Conservation (phyloP, 2,113 vertebrate genomes). For the Trinectes maculatus region DNA sequence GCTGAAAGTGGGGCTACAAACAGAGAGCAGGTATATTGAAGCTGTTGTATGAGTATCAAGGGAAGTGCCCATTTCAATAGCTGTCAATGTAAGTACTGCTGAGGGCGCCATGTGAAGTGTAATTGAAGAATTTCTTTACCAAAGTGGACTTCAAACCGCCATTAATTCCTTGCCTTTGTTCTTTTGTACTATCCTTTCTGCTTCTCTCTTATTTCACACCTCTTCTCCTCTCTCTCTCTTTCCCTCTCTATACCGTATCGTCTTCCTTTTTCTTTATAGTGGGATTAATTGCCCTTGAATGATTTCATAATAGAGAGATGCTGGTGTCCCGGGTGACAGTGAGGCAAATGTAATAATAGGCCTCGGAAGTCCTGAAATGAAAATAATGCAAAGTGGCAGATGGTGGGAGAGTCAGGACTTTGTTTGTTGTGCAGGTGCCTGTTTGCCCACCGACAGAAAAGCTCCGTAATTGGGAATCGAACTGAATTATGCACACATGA, state of each 20-base stretch:
- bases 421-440: constrained; percentile 13
- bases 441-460: constrained; percentile 22
- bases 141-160: constrained; percentile 12
- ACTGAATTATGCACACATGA: constrained; percentile 39
- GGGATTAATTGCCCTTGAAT: constrained; percentile 64
- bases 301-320: constrained; percentile 63
- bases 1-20: neutral
- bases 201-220: neutral
- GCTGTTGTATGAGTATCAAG: neutral
- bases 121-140: neutral
- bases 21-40: constrained; percentile 10
- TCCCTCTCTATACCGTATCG: constrained; percentile 6
- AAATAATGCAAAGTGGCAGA: constrained; percentile 45
- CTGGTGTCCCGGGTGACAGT: constrained; percentile 20
- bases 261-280: constrained; percentile 47
- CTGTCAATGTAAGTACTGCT: too few species aligned
- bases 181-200: constrained; percentile 12
- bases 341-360: constrained; percentile 40
- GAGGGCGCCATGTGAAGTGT: neutral
- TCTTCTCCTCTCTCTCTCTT: neutral
- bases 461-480: constrained; percentile 38
- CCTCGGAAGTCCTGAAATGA: constrained; percentile 36
- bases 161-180: constrained; percentile 16
- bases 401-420: neutral
- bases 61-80: neutral